Conservation (phyloP, 2,113 vertebrate genomes). For the Leptobrachium leishanense region DNA sequence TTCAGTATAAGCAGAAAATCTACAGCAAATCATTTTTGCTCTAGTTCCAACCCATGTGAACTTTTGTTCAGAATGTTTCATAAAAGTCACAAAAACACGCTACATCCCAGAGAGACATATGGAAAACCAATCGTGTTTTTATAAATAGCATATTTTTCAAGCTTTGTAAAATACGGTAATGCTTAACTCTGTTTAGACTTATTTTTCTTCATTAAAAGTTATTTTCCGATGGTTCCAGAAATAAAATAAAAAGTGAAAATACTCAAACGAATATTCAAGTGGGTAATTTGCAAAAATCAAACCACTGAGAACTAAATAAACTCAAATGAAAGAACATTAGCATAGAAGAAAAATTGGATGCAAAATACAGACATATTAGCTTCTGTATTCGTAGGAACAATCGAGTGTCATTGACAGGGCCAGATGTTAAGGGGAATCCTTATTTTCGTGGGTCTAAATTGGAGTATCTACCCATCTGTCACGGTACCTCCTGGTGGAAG, state of each 20-base stretch:
- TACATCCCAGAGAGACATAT: conserved; percentile 35
- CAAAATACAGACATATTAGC: not conserved
- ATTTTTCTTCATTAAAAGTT: conserved; percentile 42
- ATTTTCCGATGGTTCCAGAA: not conserved
- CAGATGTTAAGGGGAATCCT: too few relatives aligned
- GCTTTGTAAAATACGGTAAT: conserved; percentile 36
- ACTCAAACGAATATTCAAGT: too few relatives aligned
- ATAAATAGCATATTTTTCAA: conserved; percentile 41
- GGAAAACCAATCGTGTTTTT: conserved; percentile 32
- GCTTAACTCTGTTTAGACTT: conserved; percentile 10
- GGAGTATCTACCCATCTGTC: too few relatives aligned
- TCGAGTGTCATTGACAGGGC: too few relatives aligned
- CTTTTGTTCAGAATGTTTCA: conserved; percentile 7
- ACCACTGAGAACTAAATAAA: not conserved
- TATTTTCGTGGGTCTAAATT: too few relatives aligned
- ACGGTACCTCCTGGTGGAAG: too few relatives aligned
- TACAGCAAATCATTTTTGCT: not conserved
- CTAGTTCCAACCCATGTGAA: not conserved
- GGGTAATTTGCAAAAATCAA: not conserved
- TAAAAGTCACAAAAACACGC: not conserved
- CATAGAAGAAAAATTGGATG: not conserved
- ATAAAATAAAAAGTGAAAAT: not conserved
- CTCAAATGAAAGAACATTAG: not conserved
- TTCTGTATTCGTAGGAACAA: too few relatives aligned
- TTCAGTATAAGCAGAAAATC: not conserved